Evolutionary conservation across 2,888 invertebrate genomes (phyloP).

Genomic region (Criorhina ranunculi): DNA sequence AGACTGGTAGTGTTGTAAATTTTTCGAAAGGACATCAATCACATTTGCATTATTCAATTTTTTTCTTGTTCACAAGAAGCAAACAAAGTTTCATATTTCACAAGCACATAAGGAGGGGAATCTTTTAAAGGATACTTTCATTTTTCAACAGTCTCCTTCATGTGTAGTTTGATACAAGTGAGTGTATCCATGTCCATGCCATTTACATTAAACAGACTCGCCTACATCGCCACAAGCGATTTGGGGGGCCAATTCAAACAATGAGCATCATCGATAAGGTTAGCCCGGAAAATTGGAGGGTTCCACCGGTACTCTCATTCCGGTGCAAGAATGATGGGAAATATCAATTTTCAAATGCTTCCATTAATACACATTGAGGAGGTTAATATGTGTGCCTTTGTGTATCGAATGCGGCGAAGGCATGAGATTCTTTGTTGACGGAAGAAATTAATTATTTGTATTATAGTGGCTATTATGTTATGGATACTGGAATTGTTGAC

Average conservation of each 20-base stretch:
- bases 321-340: conserved; percentile 1
- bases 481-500: background rate
- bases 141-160: background rate
- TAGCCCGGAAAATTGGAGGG: conserved; percentile 17
- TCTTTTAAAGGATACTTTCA: conserved; percentile 24
- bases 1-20: conserved; percentile 1
- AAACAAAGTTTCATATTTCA: conserved; percentile 33
- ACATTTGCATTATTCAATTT: conserved; percentile 43
- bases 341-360: conserved; percentile 59
- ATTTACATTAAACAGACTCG: conserved; percentile 29
- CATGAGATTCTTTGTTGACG: conserved; percentile 45
- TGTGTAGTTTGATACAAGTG: conserved; percentile 1
- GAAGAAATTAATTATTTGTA: conserved; percentile 53
- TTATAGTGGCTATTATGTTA: background rate
- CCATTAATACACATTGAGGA: conserved; percentile 27
- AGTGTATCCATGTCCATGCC: conserved; percentile 9
- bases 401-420: conserved; percentile 1
- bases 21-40: conserved; percentile 50
- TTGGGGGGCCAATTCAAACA: conserved; percentile 8
- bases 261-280: conserved; percentile 33
- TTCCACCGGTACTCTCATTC: background rate
- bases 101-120: background rate
- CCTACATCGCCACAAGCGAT: background rate
- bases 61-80: background rate
- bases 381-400: conserved; percentile 15